Evolutionary conservation across 2,113 vertebrate species (phyloP), one percentile per base, ranked within the genome.

Genomic region (Ptilonorhynchus violaceus): DNA sequence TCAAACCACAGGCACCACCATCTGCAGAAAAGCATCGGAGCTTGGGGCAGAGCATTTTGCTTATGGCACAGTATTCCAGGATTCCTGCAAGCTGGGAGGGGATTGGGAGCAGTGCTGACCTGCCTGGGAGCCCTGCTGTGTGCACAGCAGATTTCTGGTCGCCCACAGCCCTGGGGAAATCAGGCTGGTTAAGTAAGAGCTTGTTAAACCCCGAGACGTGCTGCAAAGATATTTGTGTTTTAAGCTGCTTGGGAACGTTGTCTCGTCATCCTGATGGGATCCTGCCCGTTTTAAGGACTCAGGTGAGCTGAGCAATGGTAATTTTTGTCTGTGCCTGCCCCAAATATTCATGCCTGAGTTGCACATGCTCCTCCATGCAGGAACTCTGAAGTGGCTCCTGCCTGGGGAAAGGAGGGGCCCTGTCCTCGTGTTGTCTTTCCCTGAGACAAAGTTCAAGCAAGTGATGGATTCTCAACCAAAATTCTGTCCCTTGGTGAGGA

Each of bases 311-410:
- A 86, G 37, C 37, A 19, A 7, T 0, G 10, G 35, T 7, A 2
- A 23, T 19, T 77, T 84, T 46, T 56, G 19, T 20, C 28, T 73
- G 44, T 79, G 59, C 5, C 13, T 5, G 14, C 30, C n/a, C 22
- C 3, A 7, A 7, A 52, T 23, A 37, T 31, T 52, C 41, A 13
- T 42, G 42, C 83, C 30, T 21, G 59, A 27, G 21, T 9, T 41
- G 42, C 20, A 8, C 0, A 0, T n/a, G 47, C 25, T 67, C n/a
- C 9, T 11, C 15, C 12, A 1, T 15, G 42, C n/a, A 28, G 31
- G 44, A 30, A 11, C 10, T 25, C 37, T 46, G 62, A 24, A 77
- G 55, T 2, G 2, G n/a, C 33, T 89, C 33, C 68, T n/a, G 56
- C 37, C 31, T 47, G 30, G 16, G 21, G 31, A 35, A 28, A 27